These are phyloP conservation scores for Craniophora ligustri DNA, from an alignment of 2,888 invertebrate genomes.

Conservation along the genomic window DNA sequence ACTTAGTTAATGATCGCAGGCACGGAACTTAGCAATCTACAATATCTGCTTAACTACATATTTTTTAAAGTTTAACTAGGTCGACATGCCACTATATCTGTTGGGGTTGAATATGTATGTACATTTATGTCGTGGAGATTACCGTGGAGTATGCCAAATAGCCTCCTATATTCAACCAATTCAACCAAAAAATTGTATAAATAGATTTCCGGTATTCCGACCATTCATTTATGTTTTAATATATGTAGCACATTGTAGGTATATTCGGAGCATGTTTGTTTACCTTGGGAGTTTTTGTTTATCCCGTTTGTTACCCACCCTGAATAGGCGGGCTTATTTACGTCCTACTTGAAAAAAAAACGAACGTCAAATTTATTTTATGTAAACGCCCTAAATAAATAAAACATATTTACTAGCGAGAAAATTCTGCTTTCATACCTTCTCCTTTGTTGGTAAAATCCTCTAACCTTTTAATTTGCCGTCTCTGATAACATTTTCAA, in stretches of 20 bases:
- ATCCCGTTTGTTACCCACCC: constrained; percentile 7
- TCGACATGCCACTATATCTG: constrained; percentile 5
- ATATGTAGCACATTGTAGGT: neutral
- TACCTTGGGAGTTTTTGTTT: constrained; percentile 20
- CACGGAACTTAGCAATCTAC: constrained; percentile 70
- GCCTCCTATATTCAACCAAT: constrained; percentile 26
- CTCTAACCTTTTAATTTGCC: constrained; percentile 1
- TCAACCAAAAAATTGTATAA: constrained; percentile 22
- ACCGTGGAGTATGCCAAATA: constrained; percentile 34
- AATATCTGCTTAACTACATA: constrained; percentile 55
- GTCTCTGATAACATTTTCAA: neutral
- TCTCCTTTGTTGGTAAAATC: no score
- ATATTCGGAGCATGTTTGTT: constrained; percentile 11
- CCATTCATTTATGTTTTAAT: constrained; percentile 21
- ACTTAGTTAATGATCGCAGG: constrained; percentile 65
- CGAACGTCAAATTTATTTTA: constrained; percentile 17
- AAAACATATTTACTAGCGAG: neutral
- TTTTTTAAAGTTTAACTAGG: constrained; percentile 58
- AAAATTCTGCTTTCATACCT: constrained; percentile 4
- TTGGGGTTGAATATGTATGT: constrained; percentile 4
- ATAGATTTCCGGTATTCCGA: constrained; percentile 32
- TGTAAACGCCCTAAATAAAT: constrained; percentile 27
- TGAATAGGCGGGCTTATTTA: constrained; percentile 5
- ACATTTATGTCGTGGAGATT: constrained; percentile 11
- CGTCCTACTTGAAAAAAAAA: constrained; percentile 15